Evolutionary conservation across 2,797 vertebrate genomes (phyloP).

Genomic region (Phyllotis vaccarum): DNA sequence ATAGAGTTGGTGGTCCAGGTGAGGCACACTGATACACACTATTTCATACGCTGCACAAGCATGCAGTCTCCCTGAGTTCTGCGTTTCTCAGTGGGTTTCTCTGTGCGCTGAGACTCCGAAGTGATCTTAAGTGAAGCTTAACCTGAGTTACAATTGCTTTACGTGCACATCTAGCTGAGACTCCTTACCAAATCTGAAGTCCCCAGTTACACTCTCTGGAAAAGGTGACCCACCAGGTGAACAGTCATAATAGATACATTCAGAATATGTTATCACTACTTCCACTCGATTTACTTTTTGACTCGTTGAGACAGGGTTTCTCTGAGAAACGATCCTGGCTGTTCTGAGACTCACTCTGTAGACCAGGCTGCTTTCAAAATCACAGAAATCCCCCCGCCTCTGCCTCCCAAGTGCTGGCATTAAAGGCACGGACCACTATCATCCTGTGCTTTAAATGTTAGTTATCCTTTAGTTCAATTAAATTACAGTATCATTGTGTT

Average conservation of each 20-base stretch:
- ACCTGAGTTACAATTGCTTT: neutral
- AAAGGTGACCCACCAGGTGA: neutral
- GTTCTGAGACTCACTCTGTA: no score
- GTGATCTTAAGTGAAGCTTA: no score
- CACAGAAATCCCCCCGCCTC: no score
- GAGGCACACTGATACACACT: neutral
- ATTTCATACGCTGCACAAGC: neutral
- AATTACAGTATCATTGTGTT: neutral
- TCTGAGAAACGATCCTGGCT: no score
- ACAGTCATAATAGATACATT: neutral
- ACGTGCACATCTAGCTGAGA: neutral
- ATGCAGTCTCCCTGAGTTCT: neutral
- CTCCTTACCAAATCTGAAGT: neutral
- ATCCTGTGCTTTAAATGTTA: neutral
- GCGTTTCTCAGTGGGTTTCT: neutral
- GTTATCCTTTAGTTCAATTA: neutral
- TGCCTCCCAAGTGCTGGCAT: no score
- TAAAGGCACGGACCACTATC: no score
- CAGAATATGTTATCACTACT: neutral
- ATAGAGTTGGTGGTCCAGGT: neutral
- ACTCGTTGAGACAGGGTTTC: no score
- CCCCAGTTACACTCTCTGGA: neutral
- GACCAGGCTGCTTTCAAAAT: no score
- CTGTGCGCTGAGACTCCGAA: neutral
- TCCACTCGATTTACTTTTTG: no score